These are phyloP conservation scores for Tetragnatha versicolor DNA, from an alignment of 1,140 invertebrate genomes.

Conservation along the genomic window DNA sequence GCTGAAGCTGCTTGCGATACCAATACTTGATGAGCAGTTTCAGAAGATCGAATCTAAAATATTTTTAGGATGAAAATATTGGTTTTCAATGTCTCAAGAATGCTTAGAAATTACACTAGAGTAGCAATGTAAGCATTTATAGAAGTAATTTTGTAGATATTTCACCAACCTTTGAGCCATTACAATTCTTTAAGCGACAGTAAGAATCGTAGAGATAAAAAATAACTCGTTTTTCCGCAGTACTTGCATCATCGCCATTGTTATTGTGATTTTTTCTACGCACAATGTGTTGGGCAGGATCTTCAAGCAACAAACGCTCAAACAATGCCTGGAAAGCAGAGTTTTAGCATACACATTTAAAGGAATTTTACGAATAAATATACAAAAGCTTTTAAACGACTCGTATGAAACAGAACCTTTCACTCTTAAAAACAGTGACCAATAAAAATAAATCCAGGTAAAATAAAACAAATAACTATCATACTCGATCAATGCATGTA, in stretches of 20 bases:
- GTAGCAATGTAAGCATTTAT: not conserved
- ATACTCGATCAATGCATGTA: conserved; percentile 42
- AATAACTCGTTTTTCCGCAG: conserved; percentile 58
- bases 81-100: not conserved
- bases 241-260: conserved; percentile 58
- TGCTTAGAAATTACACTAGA: not conserved
- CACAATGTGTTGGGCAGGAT: conserved; percentile 62
- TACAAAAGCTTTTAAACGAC: conserved; percentile 51
- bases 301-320: conserved; percentile 76
- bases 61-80: not conserved
- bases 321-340: conserved; percentile 74
- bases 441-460: not conserved
- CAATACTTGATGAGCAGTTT: conserved; percentile 44
- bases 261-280: conserved; percentile 62
- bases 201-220: conserved; percentile 61
- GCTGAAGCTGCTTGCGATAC: conserved; percentile 39
- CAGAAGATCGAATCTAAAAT: conserved; percentile 29
- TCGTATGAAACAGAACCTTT: not conserved
- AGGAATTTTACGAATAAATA: conserved; percentile 59
- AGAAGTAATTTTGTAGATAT: not conserved
- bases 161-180: conserved; percentile 29
- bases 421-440: too few relatives aligned
- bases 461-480: not conserved
- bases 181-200: conserved; percentile 49
- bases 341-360: conserved; percentile 70